Conservation (phyloP, 2,797 vertebrate genomes). For the Benthosema pterotum region DNA sequence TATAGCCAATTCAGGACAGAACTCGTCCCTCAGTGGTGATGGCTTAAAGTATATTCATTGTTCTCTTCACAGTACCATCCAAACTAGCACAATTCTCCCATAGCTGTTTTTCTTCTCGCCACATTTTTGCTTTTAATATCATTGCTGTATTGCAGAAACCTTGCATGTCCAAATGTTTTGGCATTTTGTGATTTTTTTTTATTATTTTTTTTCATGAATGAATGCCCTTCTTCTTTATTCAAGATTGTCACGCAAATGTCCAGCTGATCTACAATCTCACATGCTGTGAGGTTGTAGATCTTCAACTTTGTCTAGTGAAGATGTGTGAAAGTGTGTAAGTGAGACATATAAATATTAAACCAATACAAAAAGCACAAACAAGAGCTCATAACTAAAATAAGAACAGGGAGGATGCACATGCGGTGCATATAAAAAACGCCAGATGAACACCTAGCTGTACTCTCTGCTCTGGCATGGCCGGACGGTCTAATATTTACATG, state of each 20-base stretch:
- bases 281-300: too few species aligned
- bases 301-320: too few species aligned
- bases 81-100: conserved; percentile 63
- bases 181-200: too few species aligned
- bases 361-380: background rate
- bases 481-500: conserved; percentile 57
- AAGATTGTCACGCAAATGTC: too few species aligned
- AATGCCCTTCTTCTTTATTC: too few species aligned
- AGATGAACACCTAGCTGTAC: background rate
- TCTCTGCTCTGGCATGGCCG: conserved; percentile 46
- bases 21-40: conserved; percentile 78
- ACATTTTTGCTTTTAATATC: conserved; percentile 48
- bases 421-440: too few species aligned
- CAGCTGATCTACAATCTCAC: too few species aligned
- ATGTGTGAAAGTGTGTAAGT: too few species aligned
- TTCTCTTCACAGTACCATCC: conserved; percentile 69
- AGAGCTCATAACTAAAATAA: too few species aligned
- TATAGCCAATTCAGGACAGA: conserved; percentile 78
- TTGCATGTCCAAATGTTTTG: conserved; percentile 36
- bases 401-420: too few species aligned
- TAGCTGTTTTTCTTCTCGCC: conserved; percentile 59
- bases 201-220: conserved; percentile 25
- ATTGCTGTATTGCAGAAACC: conserved; percentile 7
- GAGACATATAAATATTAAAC: too few species aligned
- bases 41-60: conserved; percentile 80